Conservation (phyloP, 1,140 invertebrate species). For the Mycetomoellerius zeteki region DNA sequence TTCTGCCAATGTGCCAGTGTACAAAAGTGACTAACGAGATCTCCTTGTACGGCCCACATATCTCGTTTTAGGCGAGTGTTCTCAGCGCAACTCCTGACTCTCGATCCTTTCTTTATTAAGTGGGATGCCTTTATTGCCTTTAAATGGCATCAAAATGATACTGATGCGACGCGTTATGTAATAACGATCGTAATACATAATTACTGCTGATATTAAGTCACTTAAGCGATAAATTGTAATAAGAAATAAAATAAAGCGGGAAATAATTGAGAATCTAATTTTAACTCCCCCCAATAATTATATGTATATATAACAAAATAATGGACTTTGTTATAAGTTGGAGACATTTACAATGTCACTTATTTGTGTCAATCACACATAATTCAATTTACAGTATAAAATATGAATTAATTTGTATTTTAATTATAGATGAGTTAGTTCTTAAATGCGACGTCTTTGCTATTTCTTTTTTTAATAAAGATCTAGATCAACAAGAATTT, state of each 20-base stretch:
- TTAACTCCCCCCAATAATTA: background rate
- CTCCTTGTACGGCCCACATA: conserved; percentile 44
- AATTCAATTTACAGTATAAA: background rate
- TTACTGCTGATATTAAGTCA: background rate
- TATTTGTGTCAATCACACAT: background rate
- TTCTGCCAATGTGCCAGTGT: conserved; percentile 37
- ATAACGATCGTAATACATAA: background rate
- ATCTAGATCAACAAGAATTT: background rate
- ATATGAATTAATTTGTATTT: background rate
- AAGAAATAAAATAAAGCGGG: background rate
- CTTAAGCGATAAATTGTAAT: background rate
- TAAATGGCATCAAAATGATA: conserved; percentile 50
- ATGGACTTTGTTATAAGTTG: background rate
- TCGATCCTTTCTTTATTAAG: conserved; percentile 52
- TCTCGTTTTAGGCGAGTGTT: conserved; percentile 41
- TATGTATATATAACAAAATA: background rate
- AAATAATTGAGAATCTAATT: background rate
- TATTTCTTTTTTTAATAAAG: background rate
- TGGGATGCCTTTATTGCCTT: conserved; percentile 51
- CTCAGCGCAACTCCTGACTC: conserved; percentile 22
- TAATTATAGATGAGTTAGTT: background rate
- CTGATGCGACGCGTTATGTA: background rate
- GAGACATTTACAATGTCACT: background rate
- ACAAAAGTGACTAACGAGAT: conserved; percentile 63
- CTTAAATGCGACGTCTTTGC: background rate